A percentile compares a stretch with the other conserved stretches of the same genome.
Conservation (phyloP, 2,113 vertebrate genomes). For the Cepphus grylle region DNA sequence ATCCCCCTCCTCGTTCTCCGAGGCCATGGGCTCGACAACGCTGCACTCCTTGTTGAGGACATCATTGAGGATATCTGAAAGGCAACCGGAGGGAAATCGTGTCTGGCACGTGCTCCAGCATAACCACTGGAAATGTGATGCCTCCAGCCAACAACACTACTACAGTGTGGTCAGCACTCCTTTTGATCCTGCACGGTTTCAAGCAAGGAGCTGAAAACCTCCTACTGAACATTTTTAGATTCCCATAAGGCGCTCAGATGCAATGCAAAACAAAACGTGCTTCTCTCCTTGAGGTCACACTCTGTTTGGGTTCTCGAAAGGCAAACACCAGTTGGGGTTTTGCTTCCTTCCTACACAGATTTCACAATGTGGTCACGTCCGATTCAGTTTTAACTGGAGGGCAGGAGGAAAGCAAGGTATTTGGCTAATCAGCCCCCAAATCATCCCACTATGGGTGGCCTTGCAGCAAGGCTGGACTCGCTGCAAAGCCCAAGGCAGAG, state of each 20-base stretch:
- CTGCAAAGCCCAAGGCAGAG: neutral
- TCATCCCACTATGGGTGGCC: accelerated
- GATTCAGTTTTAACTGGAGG: accelerated
- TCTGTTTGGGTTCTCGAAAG: neutral
- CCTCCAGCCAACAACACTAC: neutral
- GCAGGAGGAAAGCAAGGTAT: neutral
- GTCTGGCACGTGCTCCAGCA: neutral
- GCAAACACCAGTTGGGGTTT: neutral
- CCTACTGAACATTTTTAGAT: neutral
- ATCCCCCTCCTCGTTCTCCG: conserved; percentile 66
- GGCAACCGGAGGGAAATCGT: neutral
- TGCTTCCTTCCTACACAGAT: neutral
- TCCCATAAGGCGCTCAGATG: neutral
- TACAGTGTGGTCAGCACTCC: accelerated
- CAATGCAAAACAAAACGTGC: neutral
- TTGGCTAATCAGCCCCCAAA: neutral
- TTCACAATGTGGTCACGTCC: accelerated
- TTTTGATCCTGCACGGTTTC: neutral
- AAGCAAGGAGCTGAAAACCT: neutral
- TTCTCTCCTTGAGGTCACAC: neutral
- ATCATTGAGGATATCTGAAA: conserved; percentile 85
- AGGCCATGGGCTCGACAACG: conserved; percentile 47
- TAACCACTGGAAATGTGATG: neutral
- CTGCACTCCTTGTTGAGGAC: conserved; percentile 84
- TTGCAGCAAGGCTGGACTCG: neutral